Evolutionary conservation across 2,113 vertebrate genomes (phyloP).

Genomic region (Pan paniscus): DNA sequence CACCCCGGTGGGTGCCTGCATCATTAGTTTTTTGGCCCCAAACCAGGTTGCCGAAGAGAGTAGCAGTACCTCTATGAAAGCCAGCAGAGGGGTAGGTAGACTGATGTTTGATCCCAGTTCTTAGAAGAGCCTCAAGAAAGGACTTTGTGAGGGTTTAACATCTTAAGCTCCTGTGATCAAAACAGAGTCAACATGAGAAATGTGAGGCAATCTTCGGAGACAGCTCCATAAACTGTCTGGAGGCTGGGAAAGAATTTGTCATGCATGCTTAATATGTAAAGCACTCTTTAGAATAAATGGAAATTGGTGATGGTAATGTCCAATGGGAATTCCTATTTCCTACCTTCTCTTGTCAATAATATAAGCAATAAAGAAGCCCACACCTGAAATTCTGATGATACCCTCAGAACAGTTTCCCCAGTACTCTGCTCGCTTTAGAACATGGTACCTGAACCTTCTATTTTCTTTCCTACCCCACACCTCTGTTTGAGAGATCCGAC

Average conservation of each 20-base stretch:
- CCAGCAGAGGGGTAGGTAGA: neutral
- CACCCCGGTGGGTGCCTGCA: neutral
- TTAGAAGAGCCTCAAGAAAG: neutral
- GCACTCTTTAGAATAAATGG: neutral
- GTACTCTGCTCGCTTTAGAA: neutral
- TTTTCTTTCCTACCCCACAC: neutral
- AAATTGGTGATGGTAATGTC: neutral
- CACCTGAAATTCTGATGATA: neutral
- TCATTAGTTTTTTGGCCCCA: neutral
- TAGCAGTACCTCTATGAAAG: neutral
- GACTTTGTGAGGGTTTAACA: neutral
- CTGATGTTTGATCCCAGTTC: neutral
- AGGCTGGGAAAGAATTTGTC: neutral
- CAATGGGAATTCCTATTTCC: neutral
- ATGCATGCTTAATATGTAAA: neutral
- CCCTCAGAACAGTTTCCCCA: neutral
- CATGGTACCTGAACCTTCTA: neutral
- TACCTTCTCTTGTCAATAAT: neutral
- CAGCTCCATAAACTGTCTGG: neutral
- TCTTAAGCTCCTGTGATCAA: neutral
- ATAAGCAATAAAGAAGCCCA: neutral
- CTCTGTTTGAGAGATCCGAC: neutral
- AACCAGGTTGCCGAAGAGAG: neutral
- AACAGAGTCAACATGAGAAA: neutral
- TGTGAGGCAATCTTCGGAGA: neutral